Evolutionary conservation across 2,113 vertebrate species (phyloP), one percentile per base, ranked within the genome.

Genomic region (Forbesichthys agassizii): DNA sequence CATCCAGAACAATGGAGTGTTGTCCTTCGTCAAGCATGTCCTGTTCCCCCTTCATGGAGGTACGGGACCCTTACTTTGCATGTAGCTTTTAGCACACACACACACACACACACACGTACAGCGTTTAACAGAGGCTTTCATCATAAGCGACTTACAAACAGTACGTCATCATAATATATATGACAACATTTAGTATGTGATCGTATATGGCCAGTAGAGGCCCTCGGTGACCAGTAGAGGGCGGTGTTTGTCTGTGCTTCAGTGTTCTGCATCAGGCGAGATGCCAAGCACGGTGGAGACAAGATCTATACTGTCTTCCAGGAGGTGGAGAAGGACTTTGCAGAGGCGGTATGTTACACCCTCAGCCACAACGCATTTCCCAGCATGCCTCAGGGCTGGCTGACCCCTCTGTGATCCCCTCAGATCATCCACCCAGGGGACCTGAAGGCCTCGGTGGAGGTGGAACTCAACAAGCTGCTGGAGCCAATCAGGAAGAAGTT

Each of bases 401-500:
- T 3, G 33, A 11, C 64, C 7, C 79, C 51, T 4, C 0, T 20
- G 1, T 1, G 0, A 54, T 0, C 12, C 8, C 46, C 3, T 54
- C 75, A 99, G 98, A 48, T 84, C 0, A 87, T 99, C 66, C 98
- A 99, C 69, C 98, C 98, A 0, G 97, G 97, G 78, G 98, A 99
- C 88, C 85, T 99, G 76, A 99, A 99, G 89, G 95, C 93, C 64
- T 98, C 97, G 0, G 94, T 99, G 69, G 98, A 99, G 84, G 90
- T 90, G 1, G 92, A 94, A 13, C 84, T 99, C 48, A 97, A 99
- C 88, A 94, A 95, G 59, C 89, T 99, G 36, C 88, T 99, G 66
- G 95, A 97, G 42, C 98, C 98, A 47, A 98, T 99, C 88, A 93
- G 98, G 70, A 98, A 98, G 81, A 99, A 94, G 87, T 99, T 99